These are phyloP conservation scores for Apamea anceps DNA, from an alignment of 2,888 invertebrate genomes.

Conservation along the genomic window DNA sequence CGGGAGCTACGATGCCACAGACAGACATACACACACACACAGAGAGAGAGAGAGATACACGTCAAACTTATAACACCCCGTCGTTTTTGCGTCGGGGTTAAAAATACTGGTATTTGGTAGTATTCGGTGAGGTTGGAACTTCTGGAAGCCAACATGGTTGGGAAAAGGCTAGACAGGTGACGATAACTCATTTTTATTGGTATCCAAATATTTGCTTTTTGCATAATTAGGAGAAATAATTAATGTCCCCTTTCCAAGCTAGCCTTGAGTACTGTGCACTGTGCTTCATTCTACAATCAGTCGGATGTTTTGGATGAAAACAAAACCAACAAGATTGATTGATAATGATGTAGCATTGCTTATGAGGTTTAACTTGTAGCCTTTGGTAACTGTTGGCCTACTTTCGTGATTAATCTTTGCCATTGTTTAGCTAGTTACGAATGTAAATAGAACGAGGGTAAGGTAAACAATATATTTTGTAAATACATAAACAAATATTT, in stretches of 20 bases:
- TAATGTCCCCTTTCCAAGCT: neutral
- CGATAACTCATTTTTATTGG: neutral
- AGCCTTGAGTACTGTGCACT: neutral
- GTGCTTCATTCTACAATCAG: neutral
- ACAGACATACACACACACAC: too few species aligned
- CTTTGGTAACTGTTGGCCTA: conserved; percentile 27
- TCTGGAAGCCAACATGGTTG: too few species aligned
- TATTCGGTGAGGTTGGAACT: too few species aligned
- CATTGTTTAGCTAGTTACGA: conserved; percentile 13
- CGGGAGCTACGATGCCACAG: too few species aligned
- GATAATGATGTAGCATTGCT: conserved; percentile 40
- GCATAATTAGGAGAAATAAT: neutral
- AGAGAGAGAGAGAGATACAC: too few species aligned
- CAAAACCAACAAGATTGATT: conserved; percentile 29
- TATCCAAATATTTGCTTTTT: neutral
- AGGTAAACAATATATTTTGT: conserved; percentile 13
- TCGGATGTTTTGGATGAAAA: conserved; percentile 8
- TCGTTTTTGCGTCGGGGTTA: too few species aligned
- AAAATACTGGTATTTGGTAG: too few species aligned
- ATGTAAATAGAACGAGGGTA: conserved; percentile 23
- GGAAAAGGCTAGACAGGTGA: too few species aligned
- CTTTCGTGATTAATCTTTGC: conserved; percentile 42
- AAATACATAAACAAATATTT: too few species aligned
- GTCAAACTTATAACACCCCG: too few species aligned
- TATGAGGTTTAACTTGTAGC: conserved; percentile 22